Evolutionary conservation across 1,140 invertebrate species (phyloP).

Genomic region (Halotydeus destructor): DNA sequence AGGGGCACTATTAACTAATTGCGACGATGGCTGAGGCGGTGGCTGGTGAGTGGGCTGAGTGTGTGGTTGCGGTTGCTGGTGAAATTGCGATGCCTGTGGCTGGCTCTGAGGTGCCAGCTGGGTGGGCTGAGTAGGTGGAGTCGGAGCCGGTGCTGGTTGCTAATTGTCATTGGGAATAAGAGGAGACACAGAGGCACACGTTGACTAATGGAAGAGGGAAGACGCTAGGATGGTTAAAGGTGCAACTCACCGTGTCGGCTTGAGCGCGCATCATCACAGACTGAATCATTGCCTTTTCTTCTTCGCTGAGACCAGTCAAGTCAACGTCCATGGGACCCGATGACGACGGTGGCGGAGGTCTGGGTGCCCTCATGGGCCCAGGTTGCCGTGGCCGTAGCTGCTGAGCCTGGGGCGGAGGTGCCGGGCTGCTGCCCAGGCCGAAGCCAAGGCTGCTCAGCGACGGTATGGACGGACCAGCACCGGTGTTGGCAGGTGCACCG

Average conservation of each 20-base stretch:
- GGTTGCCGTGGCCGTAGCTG: no score
- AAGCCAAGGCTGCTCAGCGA: no score
- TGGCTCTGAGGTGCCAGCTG: background rate
- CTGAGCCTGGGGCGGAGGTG: no score
- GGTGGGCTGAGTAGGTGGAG: conserved; percentile 4
- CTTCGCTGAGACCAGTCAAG: conserved; percentile 35
- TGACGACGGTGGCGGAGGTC: background rate
- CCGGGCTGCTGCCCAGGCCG: no score
- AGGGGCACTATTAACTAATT: background rate
- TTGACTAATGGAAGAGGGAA: background rate
- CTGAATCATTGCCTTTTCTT: conserved; percentile 35
- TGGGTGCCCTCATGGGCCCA: no score
- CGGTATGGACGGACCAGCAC: no score
- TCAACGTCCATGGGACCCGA: conserved; percentile 27
- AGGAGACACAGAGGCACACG: background rate
- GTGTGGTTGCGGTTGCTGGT: background rate
- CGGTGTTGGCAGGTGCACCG: no score
- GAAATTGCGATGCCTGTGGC: background rate
- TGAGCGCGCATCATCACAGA: conserved; percentile 39
- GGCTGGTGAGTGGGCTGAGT: background rate
- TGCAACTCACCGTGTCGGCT: conserved; percentile 19
- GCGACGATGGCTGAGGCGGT: background rate
- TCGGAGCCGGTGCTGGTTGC: background rate
- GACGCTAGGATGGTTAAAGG: no score
- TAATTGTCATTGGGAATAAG: background rate